These are phyloP conservation scores for Sebastes kiyomatsui DNA, from an alignment of 2,797 vertebrate species.

Conservation along the genomic window DNA sequence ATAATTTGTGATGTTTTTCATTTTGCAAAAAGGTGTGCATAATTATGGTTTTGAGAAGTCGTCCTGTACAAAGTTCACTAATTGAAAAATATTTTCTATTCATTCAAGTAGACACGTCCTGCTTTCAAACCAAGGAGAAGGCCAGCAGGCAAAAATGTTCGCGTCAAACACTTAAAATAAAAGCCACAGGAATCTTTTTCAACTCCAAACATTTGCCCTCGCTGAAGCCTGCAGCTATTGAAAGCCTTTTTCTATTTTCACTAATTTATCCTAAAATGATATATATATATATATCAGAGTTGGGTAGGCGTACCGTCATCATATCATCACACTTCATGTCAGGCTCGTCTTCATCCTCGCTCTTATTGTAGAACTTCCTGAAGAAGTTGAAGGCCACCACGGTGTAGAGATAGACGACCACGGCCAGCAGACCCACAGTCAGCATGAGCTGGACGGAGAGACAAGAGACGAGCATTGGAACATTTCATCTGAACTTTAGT, in stretches of 20 bases:
- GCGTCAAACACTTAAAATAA: background rate
- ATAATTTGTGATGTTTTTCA: background rate
- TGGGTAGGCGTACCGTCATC: conserved; percentile 90
- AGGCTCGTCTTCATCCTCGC: conserved; percentile 95
- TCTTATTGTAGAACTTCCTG: conserved; percentile 99
- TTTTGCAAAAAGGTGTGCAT: background rate
- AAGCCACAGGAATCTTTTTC: conserved; percentile 9
- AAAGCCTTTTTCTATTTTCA: conserved; percentile 17
- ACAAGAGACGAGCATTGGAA: background rate
- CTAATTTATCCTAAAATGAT: background rate
- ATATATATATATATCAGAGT: background rate
- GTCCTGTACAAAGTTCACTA: background rate
- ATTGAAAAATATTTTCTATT: conserved; percentile 1
- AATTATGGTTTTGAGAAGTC: background rate
- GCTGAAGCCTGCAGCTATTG: background rate
- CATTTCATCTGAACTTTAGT: background rate
- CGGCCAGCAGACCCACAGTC: conserved; percentile 97
- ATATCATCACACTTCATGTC: conserved; percentile 99
- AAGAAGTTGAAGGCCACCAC: conserved; percentile 99
- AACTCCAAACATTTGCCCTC: background rate
- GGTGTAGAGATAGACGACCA: conserved; percentile 97
- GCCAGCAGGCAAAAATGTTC: background rate
- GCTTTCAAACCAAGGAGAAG: conserved; percentile 15
- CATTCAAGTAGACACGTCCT: background rate
- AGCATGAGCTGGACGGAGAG: conserved; percentile 86